Percentiles rank a stretch among this genome's conserved stretches.
These are phyloP conservation scores for Leptogaster cylindrica DNA, from an alignment of 2,888 invertebrate species.

Conservation along the genomic window DNA sequence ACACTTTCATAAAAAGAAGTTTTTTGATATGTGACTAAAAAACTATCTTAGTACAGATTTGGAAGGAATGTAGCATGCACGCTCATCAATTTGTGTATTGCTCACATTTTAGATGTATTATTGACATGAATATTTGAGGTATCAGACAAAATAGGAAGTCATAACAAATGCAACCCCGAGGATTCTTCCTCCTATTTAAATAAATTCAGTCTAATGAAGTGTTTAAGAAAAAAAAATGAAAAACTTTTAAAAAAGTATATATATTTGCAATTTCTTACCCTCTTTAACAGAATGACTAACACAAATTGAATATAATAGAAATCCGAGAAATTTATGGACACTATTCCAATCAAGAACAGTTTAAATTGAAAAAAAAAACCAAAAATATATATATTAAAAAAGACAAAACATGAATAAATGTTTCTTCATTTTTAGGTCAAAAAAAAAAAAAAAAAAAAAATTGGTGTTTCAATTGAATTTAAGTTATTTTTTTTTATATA, in stretches of 20 bases:
- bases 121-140: constrained; percentile 23
- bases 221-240: constrained; percentile 18
- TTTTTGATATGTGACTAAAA: constrained; percentile 29
- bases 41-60: constrained; percentile 12
- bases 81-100: constrained; percentile 10
- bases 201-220: constrained; percentile 27
- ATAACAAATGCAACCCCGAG: constrained; percentile 31
- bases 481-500: constrained; percentile 40
- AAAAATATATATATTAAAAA: constrained; percentile 61
- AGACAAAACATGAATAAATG: constrained; percentile 75
- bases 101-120: constrained; percentile 28
- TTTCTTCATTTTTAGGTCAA: constrained; percentile 77
- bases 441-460: constrained; percentile 55
- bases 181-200: constrained; percentile 34
- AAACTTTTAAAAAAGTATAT: constrained; percentile 33
- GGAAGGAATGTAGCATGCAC: constrained; percentile 18
- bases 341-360: constrained; percentile 27
- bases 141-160: constrained; percentile 23
- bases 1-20: constrained; percentile 24
- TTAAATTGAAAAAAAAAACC: constrained; percentile 34
- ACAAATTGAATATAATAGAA: constrained; percentile 30
- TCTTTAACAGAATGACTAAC: constrained; percentile 34
- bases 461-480: constrained; percentile 47
- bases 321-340: constrained; percentile 30
- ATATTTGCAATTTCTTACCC: constrained; percentile 36